Percentiles rank a stretch among this genome's conserved stretches.
Evolutionary conservation across 2,113 vertebrate genomes (phyloP).

Genomic region (Alligator mississippiensis): DNA sequence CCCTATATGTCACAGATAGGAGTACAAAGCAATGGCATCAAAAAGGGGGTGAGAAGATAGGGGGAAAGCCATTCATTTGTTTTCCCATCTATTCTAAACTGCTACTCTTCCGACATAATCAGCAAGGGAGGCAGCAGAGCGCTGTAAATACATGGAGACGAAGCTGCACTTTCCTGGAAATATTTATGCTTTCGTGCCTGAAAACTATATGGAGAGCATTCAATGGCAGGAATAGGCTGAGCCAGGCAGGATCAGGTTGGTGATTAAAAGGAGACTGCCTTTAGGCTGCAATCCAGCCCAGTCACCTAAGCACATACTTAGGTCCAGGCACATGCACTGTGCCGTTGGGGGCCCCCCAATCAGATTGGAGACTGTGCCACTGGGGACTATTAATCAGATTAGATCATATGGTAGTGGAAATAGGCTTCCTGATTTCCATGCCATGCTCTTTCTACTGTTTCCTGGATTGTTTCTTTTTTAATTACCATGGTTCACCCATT

Average conservation of each 20-base stretch:
- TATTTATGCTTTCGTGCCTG: not conserved
- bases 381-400: not conserved
- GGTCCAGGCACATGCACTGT: not conserved
- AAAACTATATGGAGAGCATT: not conserved
- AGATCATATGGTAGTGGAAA: not conserved
- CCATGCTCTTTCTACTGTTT: not conserved
- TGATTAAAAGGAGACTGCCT: not conserved
- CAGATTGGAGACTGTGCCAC: not conserved
- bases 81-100: not conserved
- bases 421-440: not conserved
- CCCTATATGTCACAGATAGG: not conserved
- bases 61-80: not conserved
- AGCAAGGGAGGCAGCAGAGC: not conserved
- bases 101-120: rapidly evolving
- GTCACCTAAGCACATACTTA: not conserved
- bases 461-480: not conserved
- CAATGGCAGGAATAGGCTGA: not conserved
- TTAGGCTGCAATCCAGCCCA: not conserved
- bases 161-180: not conserved
- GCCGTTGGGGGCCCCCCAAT: not conserved
- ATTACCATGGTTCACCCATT: too few relatives aligned
- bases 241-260: not conserved
- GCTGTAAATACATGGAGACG: rapidly evolving
- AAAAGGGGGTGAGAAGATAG: not conserved
- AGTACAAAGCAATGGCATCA: not conserved